A percentile compares a stretch with the other conserved stretches of the same genome.
Conservation (phyloP, 2,888 invertebrate genomes). For the Dryomyza anilis region DNA sequence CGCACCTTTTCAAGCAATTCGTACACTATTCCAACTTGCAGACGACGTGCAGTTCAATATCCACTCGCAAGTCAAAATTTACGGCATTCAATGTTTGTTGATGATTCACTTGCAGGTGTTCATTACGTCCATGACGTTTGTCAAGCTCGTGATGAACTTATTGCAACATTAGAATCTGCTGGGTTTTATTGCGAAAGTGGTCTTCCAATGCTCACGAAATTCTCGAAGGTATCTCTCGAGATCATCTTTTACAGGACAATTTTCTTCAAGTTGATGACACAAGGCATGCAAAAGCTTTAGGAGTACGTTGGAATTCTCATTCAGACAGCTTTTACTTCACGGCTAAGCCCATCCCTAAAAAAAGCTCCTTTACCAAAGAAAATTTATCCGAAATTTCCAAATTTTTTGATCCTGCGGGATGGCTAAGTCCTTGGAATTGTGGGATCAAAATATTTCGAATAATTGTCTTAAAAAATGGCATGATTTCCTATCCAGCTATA, state of each 20-base stretch:
- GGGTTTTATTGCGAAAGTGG: too few species aligned
- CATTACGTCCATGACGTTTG: conserved; percentile 13
- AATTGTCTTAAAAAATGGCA: background rate
- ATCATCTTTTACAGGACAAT: too few species aligned
- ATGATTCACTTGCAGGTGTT: conserved; percentile 24
- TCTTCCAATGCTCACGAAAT: too few species aligned
- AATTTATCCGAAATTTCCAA: conserved; percentile 29
- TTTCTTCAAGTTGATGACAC: too few species aligned
- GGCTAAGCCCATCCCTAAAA: background rate
- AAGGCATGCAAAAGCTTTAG: background rate
- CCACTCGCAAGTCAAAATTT: conserved; percentile 24
- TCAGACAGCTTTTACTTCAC: background rate
- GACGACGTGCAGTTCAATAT: conserved; percentile 17
- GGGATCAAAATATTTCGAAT: conserved; percentile 20
- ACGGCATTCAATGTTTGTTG: conserved; percentile 28
- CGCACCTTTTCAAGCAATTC: conserved; percentile 30
- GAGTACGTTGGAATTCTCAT: background rate
- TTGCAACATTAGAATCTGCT: conserved; percentile 12
- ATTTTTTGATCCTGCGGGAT: conserved; percentile 33
- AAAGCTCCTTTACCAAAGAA: conserved; percentile 24
- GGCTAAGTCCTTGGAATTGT: conserved; percentile 29
- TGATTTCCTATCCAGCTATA: too few species aligned
- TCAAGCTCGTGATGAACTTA: conserved; percentile 26
- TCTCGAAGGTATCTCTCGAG: too few species aligned
- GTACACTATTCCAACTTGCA: conserved; percentile 28